A percentile compares a stretch with the other conserved stretches of the same genome.
Conservation (phyloP, 2,797 vertebrate species). For the Ctenosaura bakeri region DNA sequence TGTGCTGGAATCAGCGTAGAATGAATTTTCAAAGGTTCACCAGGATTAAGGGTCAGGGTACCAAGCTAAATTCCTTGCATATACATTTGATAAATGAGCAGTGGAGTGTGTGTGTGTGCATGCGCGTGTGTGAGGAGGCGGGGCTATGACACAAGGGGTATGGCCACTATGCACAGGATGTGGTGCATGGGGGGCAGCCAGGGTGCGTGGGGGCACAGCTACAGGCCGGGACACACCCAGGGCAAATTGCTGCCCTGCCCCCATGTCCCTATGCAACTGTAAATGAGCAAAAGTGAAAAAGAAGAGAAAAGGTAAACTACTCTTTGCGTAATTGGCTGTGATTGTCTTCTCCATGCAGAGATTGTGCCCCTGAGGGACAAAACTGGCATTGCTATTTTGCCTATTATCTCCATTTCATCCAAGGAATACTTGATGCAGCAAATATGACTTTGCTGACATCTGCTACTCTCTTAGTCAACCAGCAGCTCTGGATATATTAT, state of each 20-base stretch:
- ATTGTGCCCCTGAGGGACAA: not conserved
- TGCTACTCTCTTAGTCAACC: not conserved
- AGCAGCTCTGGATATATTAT: not conserved
- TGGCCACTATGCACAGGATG: no score
- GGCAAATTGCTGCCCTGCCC: no score
- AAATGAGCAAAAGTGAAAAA: not conserved
- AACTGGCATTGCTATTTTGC: not conserved
- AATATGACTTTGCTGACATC: not conserved
- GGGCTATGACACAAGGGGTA: no score
- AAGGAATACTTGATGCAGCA: slow-evolving; percentile 2
- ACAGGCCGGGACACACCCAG: no score
- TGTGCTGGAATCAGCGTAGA: not conserved
- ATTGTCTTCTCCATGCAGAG: not conserved
- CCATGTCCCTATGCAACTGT: no score
- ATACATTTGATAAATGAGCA: not conserved
- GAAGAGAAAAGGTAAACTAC: not conserved
- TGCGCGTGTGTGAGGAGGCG: no score
- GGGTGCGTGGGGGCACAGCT: no score
- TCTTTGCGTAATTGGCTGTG: not conserved
- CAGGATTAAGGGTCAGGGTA: not conserved
- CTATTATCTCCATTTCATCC: slow-evolving; percentile 5
- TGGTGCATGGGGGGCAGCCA: no score
- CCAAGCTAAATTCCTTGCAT: not conserved
- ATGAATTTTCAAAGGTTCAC: not conserved
- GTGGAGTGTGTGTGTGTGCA: no score